Conservation (phyloP, 2,797 vertebrate genomes). For the Myiothlypis chrysogaster region DNA sequence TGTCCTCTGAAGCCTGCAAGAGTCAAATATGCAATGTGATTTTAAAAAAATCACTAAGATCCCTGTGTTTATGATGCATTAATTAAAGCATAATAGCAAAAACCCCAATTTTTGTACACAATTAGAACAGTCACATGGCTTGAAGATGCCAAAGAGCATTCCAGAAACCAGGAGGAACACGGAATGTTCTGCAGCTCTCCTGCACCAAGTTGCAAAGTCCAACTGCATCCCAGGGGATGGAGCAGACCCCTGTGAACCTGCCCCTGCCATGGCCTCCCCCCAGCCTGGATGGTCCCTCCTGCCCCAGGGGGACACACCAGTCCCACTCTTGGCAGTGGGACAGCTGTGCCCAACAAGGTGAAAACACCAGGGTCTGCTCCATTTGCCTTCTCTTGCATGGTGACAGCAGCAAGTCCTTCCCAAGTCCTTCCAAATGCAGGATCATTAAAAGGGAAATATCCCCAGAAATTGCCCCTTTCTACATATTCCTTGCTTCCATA, state of each 20-base stretch:
- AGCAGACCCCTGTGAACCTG: neutral
- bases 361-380: conserved; percentile 19
- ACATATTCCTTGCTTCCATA: conserved; percentile 67
- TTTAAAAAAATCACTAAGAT: neutral
- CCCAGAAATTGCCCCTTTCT: conserved; percentile 71
- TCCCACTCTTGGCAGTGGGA: accelerated
- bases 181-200: neutral
- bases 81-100: neutral
- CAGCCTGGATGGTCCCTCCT: accelerated
- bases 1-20: neutral
- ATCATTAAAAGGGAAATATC: conserved; percentile 73
- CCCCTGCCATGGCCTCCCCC: neutral
- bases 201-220: neutral
- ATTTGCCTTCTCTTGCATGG: conserved; percentile 17
- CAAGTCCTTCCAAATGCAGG: conserved; percentile 13
- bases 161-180: neutral
- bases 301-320: accelerated
- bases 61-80: accelerated
- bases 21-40: neutral
- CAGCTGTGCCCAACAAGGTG: neutral
- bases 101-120: neutral
- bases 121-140: accelerated
- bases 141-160: accelerated
- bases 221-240: accelerated
- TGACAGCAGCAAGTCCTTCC: conserved; percentile 62